A percentile compares a stretch with the other conserved stretches of the same genome.
phyloP scores from a whole-genome alignment of 2,888 invertebrate species.

The Pseudococcus jackbeardsleyi region DNA sequence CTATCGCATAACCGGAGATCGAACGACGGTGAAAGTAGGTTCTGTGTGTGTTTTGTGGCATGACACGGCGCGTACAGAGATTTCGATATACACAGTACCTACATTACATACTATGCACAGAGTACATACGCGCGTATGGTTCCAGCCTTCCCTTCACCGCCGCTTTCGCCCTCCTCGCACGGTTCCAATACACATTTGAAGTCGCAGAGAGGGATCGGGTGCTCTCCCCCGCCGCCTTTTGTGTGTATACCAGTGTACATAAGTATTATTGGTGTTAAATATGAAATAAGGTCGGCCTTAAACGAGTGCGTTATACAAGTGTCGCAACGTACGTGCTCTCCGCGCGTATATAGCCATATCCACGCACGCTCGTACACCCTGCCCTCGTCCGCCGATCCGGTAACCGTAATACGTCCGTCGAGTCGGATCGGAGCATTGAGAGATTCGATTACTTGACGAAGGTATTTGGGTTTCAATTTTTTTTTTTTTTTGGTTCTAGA shows the following conservation, averaged over 20 bases:
- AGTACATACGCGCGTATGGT: not conserved
- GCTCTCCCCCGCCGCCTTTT: not conserved
- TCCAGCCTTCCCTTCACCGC: not conserved
- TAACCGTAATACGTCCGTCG: constrained; percentile 51
- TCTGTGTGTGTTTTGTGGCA: constrained; percentile 21
- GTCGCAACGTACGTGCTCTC: constrained; percentile 44
- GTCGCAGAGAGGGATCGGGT: not conserved
- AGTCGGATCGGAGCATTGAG: not conserved
- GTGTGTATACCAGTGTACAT: not conserved
- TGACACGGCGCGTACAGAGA: constrained; percentile 18
- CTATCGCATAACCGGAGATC: constrained; percentile 44
- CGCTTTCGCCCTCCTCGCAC: not conserved
- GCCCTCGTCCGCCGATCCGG: not conserved
- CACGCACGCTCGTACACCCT: not conserved
- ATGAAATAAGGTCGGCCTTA: constrained; percentile 50
- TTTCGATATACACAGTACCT: constrained; percentile 31
- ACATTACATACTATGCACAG: not conserved
- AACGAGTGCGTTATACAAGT: constrained; percentile 28
- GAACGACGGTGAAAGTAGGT: constrained; percentile 54
- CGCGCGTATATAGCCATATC: not conserved
- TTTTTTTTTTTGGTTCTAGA: not conserved
- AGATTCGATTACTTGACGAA: not conserved
- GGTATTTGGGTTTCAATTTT: not conserved
- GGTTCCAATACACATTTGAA: not conserved
- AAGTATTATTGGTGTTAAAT: constrained; percentile 2